Percentiles rank a stretch among this genome's conserved stretches.
Conservation (phyloP, 2,888 invertebrate species). For the Cotesia congregata region DNA sequence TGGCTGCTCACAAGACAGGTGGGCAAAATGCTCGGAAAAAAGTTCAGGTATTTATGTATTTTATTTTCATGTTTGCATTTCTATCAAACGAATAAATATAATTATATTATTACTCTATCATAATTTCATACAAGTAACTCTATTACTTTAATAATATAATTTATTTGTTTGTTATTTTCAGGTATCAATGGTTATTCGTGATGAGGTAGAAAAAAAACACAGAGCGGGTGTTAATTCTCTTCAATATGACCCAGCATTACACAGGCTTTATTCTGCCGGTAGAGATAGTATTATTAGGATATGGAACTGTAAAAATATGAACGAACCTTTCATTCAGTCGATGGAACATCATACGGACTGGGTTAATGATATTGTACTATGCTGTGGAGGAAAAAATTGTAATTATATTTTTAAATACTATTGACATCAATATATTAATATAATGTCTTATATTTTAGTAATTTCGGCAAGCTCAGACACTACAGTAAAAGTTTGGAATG, state of each 20-base stretch:
- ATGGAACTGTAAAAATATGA: conserved; percentile 78
- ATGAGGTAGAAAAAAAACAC: conserved; percentile 94
- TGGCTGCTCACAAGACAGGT: conserved; percentile 71
- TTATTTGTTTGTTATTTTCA: conserved; percentile 64
- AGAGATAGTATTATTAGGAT: conserved; percentile 97
- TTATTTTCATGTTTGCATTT: neutral
- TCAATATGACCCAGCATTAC: conserved; percentile 89
- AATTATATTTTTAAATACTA: conserved; percentile 51
- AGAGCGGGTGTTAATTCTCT: conserved; percentile 96
- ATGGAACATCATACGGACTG: conserved; percentile 99
- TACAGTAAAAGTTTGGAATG: conserved; percentile 99
- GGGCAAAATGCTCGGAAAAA: conserved; percentile 72
- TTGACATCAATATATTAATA: conserved; percentile 3
- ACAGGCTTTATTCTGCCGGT: conserved; percentile 95
- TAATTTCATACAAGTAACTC: too few relatives aligned
- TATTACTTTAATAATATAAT: too few relatives aligned
- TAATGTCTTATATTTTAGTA: conserved; percentile 73
- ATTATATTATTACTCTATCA: neutral
- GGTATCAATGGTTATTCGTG: conserved; percentile 98
- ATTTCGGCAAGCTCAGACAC: conserved; percentile 99
- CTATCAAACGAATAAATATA: conserved; percentile 9
- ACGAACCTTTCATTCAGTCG: conserved; percentile 90
- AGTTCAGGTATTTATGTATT: conserved; percentile 70
- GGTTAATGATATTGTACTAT: conserved; percentile 99
- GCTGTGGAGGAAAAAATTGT: conserved; percentile 96